Evolutionary conservation across 2,113 vertebrate species (phyloP).

Genomic region (Dendrocopos noguchii): DNA sequence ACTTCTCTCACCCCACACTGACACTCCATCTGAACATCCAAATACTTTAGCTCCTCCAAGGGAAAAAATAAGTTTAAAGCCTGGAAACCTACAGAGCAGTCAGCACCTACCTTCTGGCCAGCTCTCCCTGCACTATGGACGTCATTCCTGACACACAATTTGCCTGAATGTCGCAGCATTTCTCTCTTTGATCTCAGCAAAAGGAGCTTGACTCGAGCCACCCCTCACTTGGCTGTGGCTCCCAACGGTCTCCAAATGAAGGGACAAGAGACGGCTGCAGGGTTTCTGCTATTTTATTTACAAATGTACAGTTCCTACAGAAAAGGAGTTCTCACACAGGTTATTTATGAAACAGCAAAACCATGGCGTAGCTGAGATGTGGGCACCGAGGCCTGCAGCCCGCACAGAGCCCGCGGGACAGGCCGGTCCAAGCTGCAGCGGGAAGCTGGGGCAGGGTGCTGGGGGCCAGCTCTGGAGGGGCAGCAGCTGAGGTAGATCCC

Average conservation of each 20-base stretch:
- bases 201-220: not conserved
- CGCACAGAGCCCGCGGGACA: not conserved
- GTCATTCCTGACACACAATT: not conserved
- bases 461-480: not conserved
- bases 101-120: not conserved
- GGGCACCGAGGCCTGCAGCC: not conserved
- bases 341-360: slow-evolving; percentile 11
- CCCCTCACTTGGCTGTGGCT: not conserved
- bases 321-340: slow-evolving; percentile 18
- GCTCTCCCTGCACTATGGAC: not conserved
- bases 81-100: not conserved
- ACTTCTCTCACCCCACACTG: fast-evolving
- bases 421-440: not conserved
- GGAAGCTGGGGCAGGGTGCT: not conserved
- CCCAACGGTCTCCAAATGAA: not conserved
- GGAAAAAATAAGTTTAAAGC: not conserved
- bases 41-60: not conserved
- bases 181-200: not conserved
- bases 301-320: slow-evolving; percentile 66
- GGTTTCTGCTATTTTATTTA: slow-evolving; percentile 48
- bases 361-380: not conserved
- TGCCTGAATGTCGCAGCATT: not conserved
- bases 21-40: not conserved
- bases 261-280: not conserved
- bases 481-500: slow-evolving; percentile 58